Base-by-base conservation (phyloP, 2,888 invertebrate genomes). In the Oeneis ivallda region DNA sequence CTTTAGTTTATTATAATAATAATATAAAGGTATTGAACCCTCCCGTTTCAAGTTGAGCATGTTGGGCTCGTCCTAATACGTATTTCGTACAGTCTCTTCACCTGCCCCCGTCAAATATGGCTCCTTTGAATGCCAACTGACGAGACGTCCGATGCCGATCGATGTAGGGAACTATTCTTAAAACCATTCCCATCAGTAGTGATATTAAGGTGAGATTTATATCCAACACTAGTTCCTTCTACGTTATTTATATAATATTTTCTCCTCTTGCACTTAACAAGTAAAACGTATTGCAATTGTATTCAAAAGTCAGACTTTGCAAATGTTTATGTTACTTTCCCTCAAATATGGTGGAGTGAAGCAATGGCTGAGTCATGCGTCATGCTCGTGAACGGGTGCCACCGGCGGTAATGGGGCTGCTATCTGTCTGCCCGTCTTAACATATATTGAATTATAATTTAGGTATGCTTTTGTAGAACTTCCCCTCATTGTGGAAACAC, bases 101-200 rank as follows among this genome's bases (percentile, higher is more conserved):
- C 75, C 78, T 78, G 76, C 72, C 74, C 70, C 76, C 70, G 69
- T 73, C 75, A 76, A 66, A 69, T 62, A 68, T 57, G 68, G 63
- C 58, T 64, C 67, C 66, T 70, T 72, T 75, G 71, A 61, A 72
- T 66, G 70, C 71, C 72, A 71, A 73, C 74, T 70, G 68, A 72
- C 70, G 68, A 63, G 57, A 37, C 17, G 15, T 34, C 64, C 11
- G 7, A 19, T 37, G 53, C 26, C 17, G 15, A 39, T 62, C 11
- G 7, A 19, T 37, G 53, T 26, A 61, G 71, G 66, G 62, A 45
- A 9, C 65, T 74, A 74, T 75, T 74, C 72, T 67, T 41, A 64
- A 52, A 63, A 39, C 37, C 17, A 49, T 47, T 47, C 17, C 15
- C 9, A 13, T 34, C 37, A 43, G 19, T 26, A 9, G 26, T 15